Evolutionary conservation across 2,888 invertebrate genomes (phyloP).

Genomic region (Colletes collaris): DNA sequence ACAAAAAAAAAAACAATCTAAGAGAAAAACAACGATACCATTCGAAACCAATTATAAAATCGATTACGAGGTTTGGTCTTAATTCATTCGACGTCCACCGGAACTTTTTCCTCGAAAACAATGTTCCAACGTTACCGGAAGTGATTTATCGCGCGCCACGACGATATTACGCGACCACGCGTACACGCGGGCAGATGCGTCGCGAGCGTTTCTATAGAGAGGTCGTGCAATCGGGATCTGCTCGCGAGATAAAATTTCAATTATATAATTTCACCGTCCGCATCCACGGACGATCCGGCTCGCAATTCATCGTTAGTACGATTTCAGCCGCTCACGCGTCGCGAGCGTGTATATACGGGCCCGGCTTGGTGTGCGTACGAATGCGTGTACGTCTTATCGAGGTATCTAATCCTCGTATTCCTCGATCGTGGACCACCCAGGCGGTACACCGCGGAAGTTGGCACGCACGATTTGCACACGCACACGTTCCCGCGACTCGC

Average conservation of each 20-base stretch:
- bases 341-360: constrained; percentile 14
- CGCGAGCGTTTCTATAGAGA: constrained; percentile 16
- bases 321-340: constrained; percentile 38
- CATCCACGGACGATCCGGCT: constrained; percentile 6
- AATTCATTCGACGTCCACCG: neutral
- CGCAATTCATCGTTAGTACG: constrained; percentile 61
- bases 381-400: constrained; percentile 63
- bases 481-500: constrained; percentile 34
- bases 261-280: constrained; percentile 48
- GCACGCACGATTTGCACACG: constrained; percentile 68
- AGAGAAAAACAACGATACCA: neutral
- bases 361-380: constrained; percentile 51
- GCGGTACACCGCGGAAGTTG: constrained; percentile 74
- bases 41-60: neutral
- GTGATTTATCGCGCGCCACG: constrained; percentile 21
- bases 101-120: neutral
- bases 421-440: constrained; percentile 75
- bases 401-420: constrained; percentile 67
- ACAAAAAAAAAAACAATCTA: too few relatives aligned
- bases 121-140: neutral
- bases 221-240: neutral
- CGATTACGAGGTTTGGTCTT: neutral
- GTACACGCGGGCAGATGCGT: constrained; percentile 12
- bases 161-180: constrained; percentile 15
- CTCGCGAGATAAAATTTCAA: constrained; percentile 50